Evolutionary conservation across 1,140 invertebrate genomes (phyloP).

Genomic region (Calephelis nemesis): DNA sequence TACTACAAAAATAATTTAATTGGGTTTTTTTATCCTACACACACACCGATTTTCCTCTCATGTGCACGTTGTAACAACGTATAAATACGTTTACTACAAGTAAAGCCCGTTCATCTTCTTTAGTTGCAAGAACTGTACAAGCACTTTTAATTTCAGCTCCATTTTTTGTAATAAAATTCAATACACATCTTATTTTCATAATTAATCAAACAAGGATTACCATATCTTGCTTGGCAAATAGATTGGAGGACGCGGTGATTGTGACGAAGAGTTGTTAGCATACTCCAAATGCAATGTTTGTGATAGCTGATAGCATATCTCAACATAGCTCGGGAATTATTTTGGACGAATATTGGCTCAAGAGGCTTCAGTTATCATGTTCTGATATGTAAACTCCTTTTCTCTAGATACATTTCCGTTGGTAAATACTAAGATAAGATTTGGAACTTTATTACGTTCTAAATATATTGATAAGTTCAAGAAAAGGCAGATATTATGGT

Average conservation of each 20-base stretch:
- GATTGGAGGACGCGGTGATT: slow-evolving; percentile 54
- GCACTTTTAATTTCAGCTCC: background rate
- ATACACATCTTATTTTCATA: slow-evolving; percentile 1
- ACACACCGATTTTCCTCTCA: too few relatives aligned
- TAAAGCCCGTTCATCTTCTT: too few relatives aligned
- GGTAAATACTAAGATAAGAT: background rate
- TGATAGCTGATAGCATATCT: slow-evolving; percentile 57
- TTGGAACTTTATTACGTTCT: too few relatives aligned
- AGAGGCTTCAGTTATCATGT: slow-evolving; percentile 54
- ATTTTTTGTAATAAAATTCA: background rate
- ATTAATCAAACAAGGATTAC: slow-evolving; percentile 6
- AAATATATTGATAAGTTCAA: too few relatives aligned
- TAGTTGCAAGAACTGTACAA: too few relatives aligned
- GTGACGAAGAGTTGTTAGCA: slow-evolving; percentile 61
- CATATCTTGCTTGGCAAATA: slow-evolving; percentile 20
- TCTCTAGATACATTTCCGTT: slow-evolving; percentile 8
- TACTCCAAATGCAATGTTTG: slow-evolving; percentile 70
- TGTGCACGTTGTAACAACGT: too few relatives aligned
- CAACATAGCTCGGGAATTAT: slow-evolving; percentile 61
- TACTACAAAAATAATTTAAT: too few relatives aligned
- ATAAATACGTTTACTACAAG: too few relatives aligned
- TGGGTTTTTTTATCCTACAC: too few relatives aligned
- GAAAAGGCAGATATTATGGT: too few relatives aligned
- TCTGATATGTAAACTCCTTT: slow-evolving; percentile 4
- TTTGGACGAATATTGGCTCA: slow-evolving; percentile 65